Base-by-base conservation (phyloP, 1,140 invertebrate species). In the Psilanteris sp. region DNA sequence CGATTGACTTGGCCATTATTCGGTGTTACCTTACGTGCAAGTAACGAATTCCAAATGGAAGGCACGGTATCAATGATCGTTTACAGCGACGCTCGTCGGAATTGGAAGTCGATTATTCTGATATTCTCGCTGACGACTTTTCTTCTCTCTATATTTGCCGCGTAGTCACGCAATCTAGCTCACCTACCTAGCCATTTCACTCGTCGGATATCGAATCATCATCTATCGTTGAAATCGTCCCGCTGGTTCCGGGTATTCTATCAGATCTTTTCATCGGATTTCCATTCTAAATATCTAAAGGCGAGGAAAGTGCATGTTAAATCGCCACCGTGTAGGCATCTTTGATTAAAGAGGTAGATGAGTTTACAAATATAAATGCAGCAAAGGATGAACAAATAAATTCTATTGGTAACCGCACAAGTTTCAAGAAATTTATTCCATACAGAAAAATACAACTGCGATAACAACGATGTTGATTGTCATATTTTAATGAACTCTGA, bases 81-180 rank as follows among this genome's bases (percentile, higher is more conserved):
- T 75, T 68, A 62, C 62, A 70, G 50, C 32, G 44, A 37, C 57
- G 72, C 39, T 61, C 62, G 39, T 31, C 27, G 50, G 29, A 76
- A 70, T 76, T 61, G 73, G 41, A 66, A 70, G 66, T 76, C 73
- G 73, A 77, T 71, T 71, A 70, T 77, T 77, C 73, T 66, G 61
- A 70, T 71, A 66, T 66, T 66, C 73, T 54, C 66, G 27, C 66
- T 61, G 50, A 77, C 57, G 66, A 68, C 55, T 68, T 66, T 62
- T 64, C 52, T 77, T 64, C 52, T 46, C 59, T 43, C 66, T 37
- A 36, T 59, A 71, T 77, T 77, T 66, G 18, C 16, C 24, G 34
- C 15, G 34, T 9, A 77, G 73, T 66, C 24, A 64, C 66, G 46
- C 59, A 61, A 66, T 54, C 52, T 37, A 13, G 15, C 48, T 24